Evolutionary conservation across 1,140 invertebrate genomes (phyloP), one percentile per base, ranked within the genome.

Genomic region (Planococcus citri): DNA sequence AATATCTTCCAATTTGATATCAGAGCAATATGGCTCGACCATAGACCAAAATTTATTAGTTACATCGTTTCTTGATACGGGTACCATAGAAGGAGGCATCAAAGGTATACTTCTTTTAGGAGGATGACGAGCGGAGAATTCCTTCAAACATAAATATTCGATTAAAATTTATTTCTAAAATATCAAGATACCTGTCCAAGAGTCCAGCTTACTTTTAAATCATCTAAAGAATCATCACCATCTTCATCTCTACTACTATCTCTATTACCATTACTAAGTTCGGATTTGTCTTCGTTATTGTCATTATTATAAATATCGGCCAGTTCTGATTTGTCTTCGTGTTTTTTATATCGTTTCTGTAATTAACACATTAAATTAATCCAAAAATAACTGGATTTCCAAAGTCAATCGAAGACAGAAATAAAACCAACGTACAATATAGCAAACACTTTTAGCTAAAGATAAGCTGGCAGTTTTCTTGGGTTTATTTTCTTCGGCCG

Each of bases 11-110:
- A 86, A 82, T 69, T 87, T 91, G 64, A 96, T 87, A 68, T 93
- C 90, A 58, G 88, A 85, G 80, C 93, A 95, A 77, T 94, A 97
- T 0, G 92, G 89, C 78, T 97, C 94, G 0, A 97, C 87, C 27
- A 91, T 93, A 38, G 89, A 85, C 94, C 94, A 98, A 82, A 97
- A 97, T 78, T 94, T 90, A 76, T 95, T 93, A 1, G 93, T 91
- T 69, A 89, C 91, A 79, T 97, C 94, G 78, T 95, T 95, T 78
- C 92, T 92, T 10, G 88, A 87, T 70, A 89, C 76, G 37, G 84
- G 78, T 33, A 87, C 80, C 74, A 86, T 85, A 20, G 84, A 83
- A 22, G 84, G 76, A 75, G 89, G 86, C 6, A 85, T 79, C 73
- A 86, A 86, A 0, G 86, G 83, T 27, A 83, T 82, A 69, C 69